A percentile compares a stretch with the other conserved stretches of the same genome.
phyloP scores from a whole-genome alignment of 2,888 invertebrate species.

The Acleris emargana region DNA sequence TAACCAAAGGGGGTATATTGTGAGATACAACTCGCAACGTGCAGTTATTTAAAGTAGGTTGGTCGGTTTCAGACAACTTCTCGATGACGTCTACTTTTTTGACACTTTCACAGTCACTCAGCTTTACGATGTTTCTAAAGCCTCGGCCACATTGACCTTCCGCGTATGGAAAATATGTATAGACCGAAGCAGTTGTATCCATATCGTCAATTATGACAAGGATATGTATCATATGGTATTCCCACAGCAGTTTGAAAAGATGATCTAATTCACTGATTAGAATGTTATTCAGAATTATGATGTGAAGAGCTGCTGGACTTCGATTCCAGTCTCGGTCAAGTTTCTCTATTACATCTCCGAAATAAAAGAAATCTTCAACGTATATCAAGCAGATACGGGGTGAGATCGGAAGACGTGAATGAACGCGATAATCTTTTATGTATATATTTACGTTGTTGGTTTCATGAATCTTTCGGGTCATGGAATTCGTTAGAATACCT shows the following conservation, averaged over 20 bases:
- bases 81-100: neutral
- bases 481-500: neutral
- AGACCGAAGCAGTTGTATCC: slow-evolving; percentile 17
- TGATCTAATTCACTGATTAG: neutral
- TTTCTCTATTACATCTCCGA: neutral
- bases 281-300: neutral
- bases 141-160: slow-evolving; percentile 30
- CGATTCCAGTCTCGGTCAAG: slow-evolving; percentile 14
- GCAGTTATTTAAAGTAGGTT: slow-evolving; percentile 28
- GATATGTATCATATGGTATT: slow-evolving; percentile 25
- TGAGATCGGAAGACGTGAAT: neutral
- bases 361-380: neutral
- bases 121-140: slow-evolving; percentile 24
- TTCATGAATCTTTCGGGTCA: slow-evolving; percentile 10
- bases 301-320: slow-evolving; percentile 1
- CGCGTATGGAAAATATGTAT: slow-evolving; percentile 32
- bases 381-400: slow-evolving; percentile 2
- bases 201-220: slow-evolving; percentile 23
- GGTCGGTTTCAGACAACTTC: neutral
- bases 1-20: slow-evolving; percentile 29
- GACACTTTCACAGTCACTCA: slow-evolving; percentile 25
- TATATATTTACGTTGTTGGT: slow-evolving; percentile 5
- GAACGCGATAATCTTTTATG: neutral
- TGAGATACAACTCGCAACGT: slow-evolving; percentile 31
- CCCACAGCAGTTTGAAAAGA: slow-evolving; percentile 7